phyloP scores from a whole-genome alignment of 2,797 vertebrate genomes.

The Emydoidea blandingii region DNA sequence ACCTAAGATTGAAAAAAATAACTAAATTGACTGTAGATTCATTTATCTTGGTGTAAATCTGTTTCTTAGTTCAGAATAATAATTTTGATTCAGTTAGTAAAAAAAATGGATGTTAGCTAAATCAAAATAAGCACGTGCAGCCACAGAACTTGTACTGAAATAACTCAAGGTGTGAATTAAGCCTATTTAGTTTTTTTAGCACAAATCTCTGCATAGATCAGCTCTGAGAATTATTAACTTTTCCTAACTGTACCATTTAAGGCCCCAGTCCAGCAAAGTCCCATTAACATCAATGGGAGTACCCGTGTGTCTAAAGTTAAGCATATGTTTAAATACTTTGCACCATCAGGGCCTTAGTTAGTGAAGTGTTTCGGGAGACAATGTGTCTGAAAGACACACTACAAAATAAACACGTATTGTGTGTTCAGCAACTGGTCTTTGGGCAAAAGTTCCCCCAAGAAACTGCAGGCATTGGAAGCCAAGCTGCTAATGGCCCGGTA shows the following conservation, averaged over 20 bases:
- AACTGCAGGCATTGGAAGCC: neutral
- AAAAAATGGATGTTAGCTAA: neutral
- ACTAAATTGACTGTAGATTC: neutral
- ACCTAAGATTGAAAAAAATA: neutral
- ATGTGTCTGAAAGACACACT: neutral
- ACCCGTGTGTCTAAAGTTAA: neutral
- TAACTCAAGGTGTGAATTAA: neutral
- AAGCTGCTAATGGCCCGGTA: neutral
- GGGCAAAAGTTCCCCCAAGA: neutral
- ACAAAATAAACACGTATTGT: neutral
- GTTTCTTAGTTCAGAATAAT: neutral
- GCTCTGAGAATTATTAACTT: neutral
- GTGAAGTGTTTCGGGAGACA: neutral
- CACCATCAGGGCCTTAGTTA: neutral
- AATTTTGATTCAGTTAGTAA: neutral
- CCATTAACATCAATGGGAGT: neutral
- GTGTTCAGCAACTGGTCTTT: neutral
- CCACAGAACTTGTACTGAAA: neutral
- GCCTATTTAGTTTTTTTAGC: neutral
- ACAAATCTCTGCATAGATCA: neutral
- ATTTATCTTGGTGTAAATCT: neutral
- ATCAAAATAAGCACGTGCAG: neutral
- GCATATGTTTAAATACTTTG: neutral
- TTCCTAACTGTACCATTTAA: neutral
- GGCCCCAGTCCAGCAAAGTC: neutral